Base-by-base conservation (phyloP, 2,113 vertebrate species). In the Mesocricetus auratus region DNA sequence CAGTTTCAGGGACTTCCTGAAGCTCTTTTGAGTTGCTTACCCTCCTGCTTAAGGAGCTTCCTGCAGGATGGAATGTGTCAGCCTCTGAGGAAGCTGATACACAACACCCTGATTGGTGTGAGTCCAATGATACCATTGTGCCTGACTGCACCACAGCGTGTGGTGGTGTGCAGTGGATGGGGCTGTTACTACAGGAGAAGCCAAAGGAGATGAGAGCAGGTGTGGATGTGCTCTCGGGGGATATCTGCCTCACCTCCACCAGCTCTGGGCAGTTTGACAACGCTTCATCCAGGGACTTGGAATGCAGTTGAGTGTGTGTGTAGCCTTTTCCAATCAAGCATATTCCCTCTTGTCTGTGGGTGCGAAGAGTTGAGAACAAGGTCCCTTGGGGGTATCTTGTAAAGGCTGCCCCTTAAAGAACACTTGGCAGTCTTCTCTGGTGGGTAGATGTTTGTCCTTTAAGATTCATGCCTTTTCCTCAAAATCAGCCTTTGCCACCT, bases 401-500 rank as follows among this genome's bases (percentile, higher is more conserved):
- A 89, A 83, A 50, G 87, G 17, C 69, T 79, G 45, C 17, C 33
- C 69, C 12, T 0, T 17, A 42, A n/a, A 78, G 58, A 73, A 24
- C 22, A 58, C 7, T 60, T 56, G n/a, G 1, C 42, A 33, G 16
- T 16, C n/a, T 68, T 87, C 39, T 47, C 45, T 50, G 21, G 56
- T 58, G 91, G 71, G 66, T 66, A 81, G 39, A 66, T n/a, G 75
- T 86, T 53, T 60, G 50, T 73, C 89, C 82, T 96, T 94, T 88
- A 79, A 62, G 31, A 45, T 56, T 89, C 58, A 45, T 45, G 36
- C 45, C 62, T 10, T 82, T 83, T 85, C 74, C 62, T 88, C 66
- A 36, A 88, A 58, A 77, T 58, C 36, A 78, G 8, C 26, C 15
- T 39, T 68, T 77, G 2, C 33, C 36, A 16, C 33, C 36, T 58